Conservation (phyloP, 2,113 vertebrate species). For the Turnix velox region DNA sequence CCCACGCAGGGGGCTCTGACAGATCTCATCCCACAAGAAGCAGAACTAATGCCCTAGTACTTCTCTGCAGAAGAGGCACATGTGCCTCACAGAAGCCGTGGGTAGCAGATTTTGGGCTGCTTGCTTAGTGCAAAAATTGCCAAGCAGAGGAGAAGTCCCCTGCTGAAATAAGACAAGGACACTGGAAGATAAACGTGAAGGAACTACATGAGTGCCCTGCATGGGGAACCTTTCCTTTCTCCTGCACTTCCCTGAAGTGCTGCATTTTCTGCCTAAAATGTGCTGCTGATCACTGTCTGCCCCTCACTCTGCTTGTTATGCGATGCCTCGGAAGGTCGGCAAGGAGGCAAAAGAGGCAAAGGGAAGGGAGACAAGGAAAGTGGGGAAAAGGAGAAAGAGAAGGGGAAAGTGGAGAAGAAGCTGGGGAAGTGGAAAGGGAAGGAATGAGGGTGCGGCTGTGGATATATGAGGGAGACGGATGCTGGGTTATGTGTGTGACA, state of each 20-base stretch:
- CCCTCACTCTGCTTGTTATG: neutral
- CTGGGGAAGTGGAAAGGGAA: too few species aligned
- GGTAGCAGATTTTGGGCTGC: neutral
- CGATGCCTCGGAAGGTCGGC: rapidly evolving
- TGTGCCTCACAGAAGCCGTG: rapidly evolving
- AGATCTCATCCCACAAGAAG: neutral
- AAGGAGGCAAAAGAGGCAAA: neutral
- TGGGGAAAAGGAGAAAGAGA: too few species aligned
- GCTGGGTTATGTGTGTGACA: rapidly evolving
- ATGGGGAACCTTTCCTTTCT: neutral
- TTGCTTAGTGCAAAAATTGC: neutral
- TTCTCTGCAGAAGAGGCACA: rapidly evolving
- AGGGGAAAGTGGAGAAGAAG: neutral
- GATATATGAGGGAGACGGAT: neutral
- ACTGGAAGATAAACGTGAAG: neutral
- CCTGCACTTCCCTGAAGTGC: neutral
- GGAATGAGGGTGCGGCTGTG: neutral
- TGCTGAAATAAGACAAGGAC: neutral
- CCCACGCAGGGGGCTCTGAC: rapidly evolving
- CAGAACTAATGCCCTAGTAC: neutral
- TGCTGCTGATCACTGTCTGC: neutral
- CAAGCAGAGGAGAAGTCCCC: neutral
- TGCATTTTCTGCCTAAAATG: neutral
- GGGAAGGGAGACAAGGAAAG: neutral
- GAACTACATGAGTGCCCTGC: neutral